A percentile compares a stretch with the other conserved stretches of the same genome.
Conservation (phyloP, 1,140 invertebrate species). For the Panagrolaimus sp. region DNA sequence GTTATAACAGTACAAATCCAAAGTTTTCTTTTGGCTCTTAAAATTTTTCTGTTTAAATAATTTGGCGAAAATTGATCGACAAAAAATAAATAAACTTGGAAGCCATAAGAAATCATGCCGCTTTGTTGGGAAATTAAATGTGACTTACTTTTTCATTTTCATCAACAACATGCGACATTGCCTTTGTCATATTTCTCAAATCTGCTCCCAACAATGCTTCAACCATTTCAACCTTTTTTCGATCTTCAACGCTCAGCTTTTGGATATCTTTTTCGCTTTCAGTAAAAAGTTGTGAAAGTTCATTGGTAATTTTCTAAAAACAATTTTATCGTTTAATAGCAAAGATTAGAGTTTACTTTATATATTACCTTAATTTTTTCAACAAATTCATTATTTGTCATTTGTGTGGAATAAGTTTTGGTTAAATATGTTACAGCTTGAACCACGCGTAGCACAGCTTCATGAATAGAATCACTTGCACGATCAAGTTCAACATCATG, state of each 20-base stretch:
- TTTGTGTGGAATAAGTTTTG: conserved; percentile 16
- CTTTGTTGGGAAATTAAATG: too few relatives aligned
- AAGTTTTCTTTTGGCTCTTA: too few relatives aligned
- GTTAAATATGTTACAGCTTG: conserved; percentile 25
- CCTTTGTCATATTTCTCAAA: conserved; percentile 18
- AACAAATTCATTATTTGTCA: conserved; percentile 27
- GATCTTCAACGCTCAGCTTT: conserved; percentile 13
- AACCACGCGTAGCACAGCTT: conserved; percentile 25
- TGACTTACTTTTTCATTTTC: not conserved
- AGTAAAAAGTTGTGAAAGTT: conserved; percentile 10
- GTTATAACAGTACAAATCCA: too few relatives aligned
- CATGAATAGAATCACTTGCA: conserved; percentile 21
- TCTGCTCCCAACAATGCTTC: conserved; percentile 18
- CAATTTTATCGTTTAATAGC: too few relatives aligned
- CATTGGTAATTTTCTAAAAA: conserved; percentile 24
- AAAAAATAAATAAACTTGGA: too few relatives aligned
- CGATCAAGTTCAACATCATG: conserved; percentile 19
- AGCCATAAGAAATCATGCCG: too few relatives aligned
- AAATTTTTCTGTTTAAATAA: too few relatives aligned
- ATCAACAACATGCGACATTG: conserved; percentile 15
- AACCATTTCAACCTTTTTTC: conserved; percentile 23
- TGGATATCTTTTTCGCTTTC: conserved; percentile 13
- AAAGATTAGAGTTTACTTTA: too few relatives aligned
- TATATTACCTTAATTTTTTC: not conserved
- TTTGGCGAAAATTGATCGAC: too few relatives aligned